Base-by-base conservation (phyloP, 1,140 invertebrate species). In the Holotrichia oblita region DNA sequence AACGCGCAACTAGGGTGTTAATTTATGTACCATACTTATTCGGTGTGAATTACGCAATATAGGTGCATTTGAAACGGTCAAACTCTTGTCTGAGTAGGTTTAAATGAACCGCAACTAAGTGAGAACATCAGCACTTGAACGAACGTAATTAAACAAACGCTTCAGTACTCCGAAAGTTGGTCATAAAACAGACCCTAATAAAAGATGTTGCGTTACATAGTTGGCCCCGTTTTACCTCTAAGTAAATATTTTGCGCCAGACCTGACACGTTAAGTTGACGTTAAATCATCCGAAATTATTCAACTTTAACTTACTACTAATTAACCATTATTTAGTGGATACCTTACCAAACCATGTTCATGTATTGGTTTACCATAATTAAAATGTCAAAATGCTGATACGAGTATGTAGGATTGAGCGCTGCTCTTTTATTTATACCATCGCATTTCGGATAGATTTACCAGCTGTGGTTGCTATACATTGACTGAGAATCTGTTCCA, bases 111-210 rank as follows among this genome's bases (percentile, higher is more conserved):
- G 22, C 61, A 69, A 69, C 61, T 69, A 55, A 55, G 22, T 14
- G 20, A 69, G 27, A 69, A 34, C 61, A 69, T 69, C 20, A 69
- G 61, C 61, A 69, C 61, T 69, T 27, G n/a, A 69, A 24, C 61
- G 22, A n/a, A 69, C 61, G 27, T 69, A 69, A 69, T 69, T 69
- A 69, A 69, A 69, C 61, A 22, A 20, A 34, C 61, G 22, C 61
- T 69, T 69, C 22, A 22, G 22, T 69, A 69, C 20, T 22, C 61
- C 22, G 61, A 22, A 69, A 69, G 61, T 69, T 27, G 61, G 61
- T 34, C 20, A 69, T 69, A 69, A 69, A 69, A 24, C 61, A 69
- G 61, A 69, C 61, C 61, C 61, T 69, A 69, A 69, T 69, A 69
- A 69, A 69, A 69, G 61, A 69, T 7, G n/a, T 69, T 55, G 14